Evolutionary conservation across 1,140 invertebrate genomes (phyloP).

Genomic region (Plectrocnemia conspersa): DNA sequence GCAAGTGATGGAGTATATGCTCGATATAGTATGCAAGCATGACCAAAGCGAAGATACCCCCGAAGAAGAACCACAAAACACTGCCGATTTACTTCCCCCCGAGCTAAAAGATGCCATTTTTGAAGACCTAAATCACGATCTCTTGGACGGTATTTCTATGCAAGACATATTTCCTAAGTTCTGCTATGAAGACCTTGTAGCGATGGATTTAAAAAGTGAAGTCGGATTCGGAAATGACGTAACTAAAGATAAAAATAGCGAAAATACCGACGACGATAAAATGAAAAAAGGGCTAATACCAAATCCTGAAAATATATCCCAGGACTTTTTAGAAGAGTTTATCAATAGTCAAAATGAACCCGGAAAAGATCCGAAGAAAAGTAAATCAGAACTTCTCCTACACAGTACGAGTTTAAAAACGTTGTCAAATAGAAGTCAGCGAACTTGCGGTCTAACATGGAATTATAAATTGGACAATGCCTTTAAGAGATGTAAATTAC

Average conservation of each 20-base stretch:
- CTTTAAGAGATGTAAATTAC: constrained; percentile 62
- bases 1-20: constrained; percentile 55
- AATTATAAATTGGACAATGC: constrained; percentile 61
- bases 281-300: constrained; percentile 25
- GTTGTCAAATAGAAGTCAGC: constrained; percentile 52
- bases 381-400: constrained; percentile 58
- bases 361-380: constrained; percentile 56
- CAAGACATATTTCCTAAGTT: constrained; percentile 69
- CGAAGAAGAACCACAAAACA: constrained; percentile 68
- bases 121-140: constrained; percentile 73
- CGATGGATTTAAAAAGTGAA: constrained; percentile 57
- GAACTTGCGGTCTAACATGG: constrained; percentile 63
- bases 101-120: constrained; percentile 80
- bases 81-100: constrained; percentile 69
- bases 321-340: constrained; percentile 61
- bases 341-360: constrained; percentile 51
- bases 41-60: constrained; percentile 58
- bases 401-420: constrained; percentile 49
- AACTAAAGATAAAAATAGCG: constrained; percentile 43
- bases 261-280: constrained; percentile 45
- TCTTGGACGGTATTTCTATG: constrained; percentile 77
- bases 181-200: constrained; percentile 55
- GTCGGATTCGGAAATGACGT: constrained; percentile 49
- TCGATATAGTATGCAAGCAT: constrained; percentile 59
- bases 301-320: constrained; percentile 47